Evolutionary conservation across 2,888 invertebrate genomes (phyloP).

Genomic region (Micropterix aruncella): DNA sequence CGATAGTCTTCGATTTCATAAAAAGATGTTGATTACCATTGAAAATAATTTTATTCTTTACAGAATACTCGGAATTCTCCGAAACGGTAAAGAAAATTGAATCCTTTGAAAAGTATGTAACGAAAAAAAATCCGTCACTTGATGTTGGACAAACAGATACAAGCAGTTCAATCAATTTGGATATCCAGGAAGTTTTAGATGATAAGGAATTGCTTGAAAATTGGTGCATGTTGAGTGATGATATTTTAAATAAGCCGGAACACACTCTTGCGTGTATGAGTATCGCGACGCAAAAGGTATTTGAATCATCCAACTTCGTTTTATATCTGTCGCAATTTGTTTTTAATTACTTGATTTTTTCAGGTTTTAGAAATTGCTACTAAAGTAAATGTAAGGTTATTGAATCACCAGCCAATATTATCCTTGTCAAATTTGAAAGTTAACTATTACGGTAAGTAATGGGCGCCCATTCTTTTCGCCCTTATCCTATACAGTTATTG

Average conservation of each 20-base stretch:
- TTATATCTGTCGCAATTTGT: too few species aligned
- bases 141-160: slow-evolving; percentile 42
- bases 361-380: slow-evolving; percentile 31
- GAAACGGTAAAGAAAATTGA: slow-evolving; percentile 32
- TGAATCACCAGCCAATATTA: slow-evolving; percentile 47
- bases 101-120: slow-evolving; percentile 40
- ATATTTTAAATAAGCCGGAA: slow-evolving; percentile 53
- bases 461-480: background rate
- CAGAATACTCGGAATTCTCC: slow-evolving; percentile 31
- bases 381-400: slow-evolving; percentile 27
- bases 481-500: too few species aligned
- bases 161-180: slow-evolving; percentile 40
- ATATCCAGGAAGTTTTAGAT: slow-evolving; percentile 36
- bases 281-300: slow-evolving; percentile 65
- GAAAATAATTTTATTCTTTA: too few species aligned
- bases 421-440: slow-evolving; percentile 57
- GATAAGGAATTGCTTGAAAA: slow-evolving; percentile 39
- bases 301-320: too few species aligned
- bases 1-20: too few species aligned
- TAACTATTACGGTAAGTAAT: slow-evolving; percentile 51
- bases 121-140: slow-evolving; percentile 29
- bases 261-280: slow-evolving; percentile 55
- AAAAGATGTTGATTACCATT: too few species aligned
- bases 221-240: slow-evolving; percentile 51
- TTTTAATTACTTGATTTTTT: slow-evolving; percentile 14